phyloP scores from a whole-genome alignment of 2,797 vertebrate species.

The Myoxocephalus aenaeus region DNA sequence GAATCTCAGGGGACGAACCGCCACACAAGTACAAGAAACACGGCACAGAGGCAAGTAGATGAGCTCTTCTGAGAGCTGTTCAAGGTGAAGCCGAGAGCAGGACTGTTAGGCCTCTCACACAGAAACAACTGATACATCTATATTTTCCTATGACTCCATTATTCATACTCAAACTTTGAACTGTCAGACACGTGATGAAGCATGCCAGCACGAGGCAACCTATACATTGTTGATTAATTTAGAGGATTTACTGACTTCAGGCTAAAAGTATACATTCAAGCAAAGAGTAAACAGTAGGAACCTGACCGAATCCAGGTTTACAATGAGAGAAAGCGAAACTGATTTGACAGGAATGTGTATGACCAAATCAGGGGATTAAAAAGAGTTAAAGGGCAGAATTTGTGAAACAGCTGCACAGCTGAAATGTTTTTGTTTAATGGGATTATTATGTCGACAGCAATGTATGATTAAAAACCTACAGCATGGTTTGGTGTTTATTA shows the following conservation, averaged over 20 bases:
- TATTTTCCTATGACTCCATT: not conserved
- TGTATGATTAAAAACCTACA: not conserved
- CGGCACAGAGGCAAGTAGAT: slow-evolving; percentile 10
- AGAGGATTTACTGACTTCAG: no score
- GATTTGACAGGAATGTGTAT: not conserved
- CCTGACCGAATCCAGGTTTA: not conserved
- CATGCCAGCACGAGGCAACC: not conserved
- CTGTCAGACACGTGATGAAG: not conserved
- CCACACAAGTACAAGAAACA: slow-evolving; percentile 52
- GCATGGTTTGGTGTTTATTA: not conserved
- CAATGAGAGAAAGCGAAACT: not conserved
- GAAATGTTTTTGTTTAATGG: not conserved
- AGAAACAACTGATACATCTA: not conserved
- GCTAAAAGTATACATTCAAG: not conserved
- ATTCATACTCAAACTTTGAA: not conserved
- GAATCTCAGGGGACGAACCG: slow-evolving; percentile 42
- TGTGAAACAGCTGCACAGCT: not conserved
- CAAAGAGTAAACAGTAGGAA: not conserved
- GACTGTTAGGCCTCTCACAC: not conserved
- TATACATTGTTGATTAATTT: not conserved
- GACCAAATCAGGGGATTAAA: not conserved
- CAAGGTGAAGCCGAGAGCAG: slow-evolving; percentile 39
- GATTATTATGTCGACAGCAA: not conserved
- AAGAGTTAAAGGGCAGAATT: not conserved
- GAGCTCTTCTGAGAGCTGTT: slow-evolving; percentile 34